Conservation (phyloP, 2,113 vertebrate genomes). For the Rhineura floridana region DNA sequence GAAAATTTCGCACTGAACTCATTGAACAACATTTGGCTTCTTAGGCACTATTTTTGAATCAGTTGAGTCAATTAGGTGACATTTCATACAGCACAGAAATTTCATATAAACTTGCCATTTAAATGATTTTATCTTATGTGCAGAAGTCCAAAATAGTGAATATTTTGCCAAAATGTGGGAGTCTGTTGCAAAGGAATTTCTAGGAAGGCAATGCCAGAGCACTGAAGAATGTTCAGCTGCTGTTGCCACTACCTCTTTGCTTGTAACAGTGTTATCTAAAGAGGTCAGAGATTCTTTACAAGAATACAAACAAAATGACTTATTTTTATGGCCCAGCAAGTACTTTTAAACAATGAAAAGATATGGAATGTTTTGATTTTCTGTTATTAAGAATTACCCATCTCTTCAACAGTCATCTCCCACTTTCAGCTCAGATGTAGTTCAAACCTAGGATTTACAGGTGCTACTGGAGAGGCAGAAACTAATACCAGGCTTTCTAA, state of each 20-base stretch:
- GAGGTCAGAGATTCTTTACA: neutral
- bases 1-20: neutral
- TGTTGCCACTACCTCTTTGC: no score
- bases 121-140: neutral
- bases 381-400: constrained; percentile 10
- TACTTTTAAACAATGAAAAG: neutral
- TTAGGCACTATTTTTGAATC: neutral
- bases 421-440: neutral
- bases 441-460: neutral
- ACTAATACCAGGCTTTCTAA: neutral
- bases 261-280: neutral
- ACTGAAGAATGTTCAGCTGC: constrained; percentile 1
- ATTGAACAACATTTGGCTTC: neutral
- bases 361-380: constrained; percentile 9
- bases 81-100: neutral
- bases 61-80: neutral
- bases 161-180: neutral
- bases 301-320: neutral
- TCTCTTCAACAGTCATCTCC: neutral
- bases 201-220: constrained; percentile 4
- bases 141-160: neutral
- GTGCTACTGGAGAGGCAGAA: neutral
- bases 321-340: neutral
- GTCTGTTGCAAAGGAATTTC: constrained; percentile 28
- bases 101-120: neutral